phyloP scores from a whole-genome alignment of 2,888 invertebrate species.

The Pristionchus maxplancki region DNA sequence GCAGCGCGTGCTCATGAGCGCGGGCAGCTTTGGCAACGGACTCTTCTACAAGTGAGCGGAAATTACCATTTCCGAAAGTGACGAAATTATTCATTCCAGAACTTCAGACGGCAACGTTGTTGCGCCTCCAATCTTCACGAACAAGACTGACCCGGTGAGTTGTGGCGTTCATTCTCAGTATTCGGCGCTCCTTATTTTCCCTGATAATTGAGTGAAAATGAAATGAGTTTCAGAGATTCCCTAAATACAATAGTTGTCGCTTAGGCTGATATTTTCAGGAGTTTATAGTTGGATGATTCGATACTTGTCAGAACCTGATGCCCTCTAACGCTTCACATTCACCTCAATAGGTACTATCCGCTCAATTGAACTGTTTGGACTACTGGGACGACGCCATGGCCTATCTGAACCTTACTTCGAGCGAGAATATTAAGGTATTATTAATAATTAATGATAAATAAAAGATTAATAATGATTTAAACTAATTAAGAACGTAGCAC shows the following conservation, averaged over 20 bases:
- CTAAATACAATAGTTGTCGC: too few species aligned
- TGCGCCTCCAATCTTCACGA: background rate
- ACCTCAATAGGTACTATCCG: background rate
- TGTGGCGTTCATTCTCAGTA: background rate
- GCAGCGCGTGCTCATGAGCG: conserved; percentile 19
- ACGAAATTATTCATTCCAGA: background rate
- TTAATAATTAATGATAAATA: too few species aligned
- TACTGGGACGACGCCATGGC: conserved; percentile 2
- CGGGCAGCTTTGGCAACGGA: background rate
- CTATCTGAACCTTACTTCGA: background rate
- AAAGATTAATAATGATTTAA: background rate
- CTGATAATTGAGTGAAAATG: background rate
- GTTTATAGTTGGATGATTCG: too few species aligned
- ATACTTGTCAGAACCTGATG: too few species aligned
- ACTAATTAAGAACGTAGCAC: background rate
- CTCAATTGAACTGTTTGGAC: background rate
- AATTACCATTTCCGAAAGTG: background rate
- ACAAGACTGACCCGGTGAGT: background rate
- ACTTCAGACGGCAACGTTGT: background rate
- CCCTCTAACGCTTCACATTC: too few species aligned
- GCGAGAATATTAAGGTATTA: background rate
- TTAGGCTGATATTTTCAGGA: too few species aligned
- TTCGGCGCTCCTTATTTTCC: background rate
- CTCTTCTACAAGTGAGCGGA: background rate
- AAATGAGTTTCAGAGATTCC: background rate